Base-by-base conservation (phyloP, 2,797 vertebrate genomes). In the Sarcophilus harrisii region DNA sequence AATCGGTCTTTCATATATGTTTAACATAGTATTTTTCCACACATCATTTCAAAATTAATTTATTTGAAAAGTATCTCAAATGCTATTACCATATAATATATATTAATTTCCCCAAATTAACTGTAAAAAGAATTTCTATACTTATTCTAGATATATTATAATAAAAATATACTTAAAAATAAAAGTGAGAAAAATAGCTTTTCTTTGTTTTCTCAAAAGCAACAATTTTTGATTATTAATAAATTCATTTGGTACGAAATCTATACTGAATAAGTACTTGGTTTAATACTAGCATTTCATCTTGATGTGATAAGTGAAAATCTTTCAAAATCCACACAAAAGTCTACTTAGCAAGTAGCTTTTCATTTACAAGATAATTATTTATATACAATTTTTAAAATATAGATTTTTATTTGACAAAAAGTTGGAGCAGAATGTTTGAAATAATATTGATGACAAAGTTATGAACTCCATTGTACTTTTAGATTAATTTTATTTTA, bases 351-450 rank as follows among this genome's bases (percentile, higher is more conserved):
- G 90, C 27, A 91, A 94, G 32, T 59, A n/a, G 93, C 81, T 95
- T 95, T 95, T 90, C 90, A 58, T 94, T 94, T 92, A 95, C 54
- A 66, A 24, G 18, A 81, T 92, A 18, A 81, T 92, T 90, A 52
- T 59, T 54, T 90, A 95, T 14, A 92, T 45, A 91, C 52, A 91
- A 27, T 58, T 58, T 96, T 28, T 91, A 96, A 49, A 57, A 9
- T 45, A 32, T 52, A 59, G 55, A n/a, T 94, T 91, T 95, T 94
- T 91, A 87, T 92, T 57, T 90, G 1, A 27, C 0, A 81, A 45
- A 24, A 58, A 62, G 27, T 45, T 28, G 73, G 54, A 18, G 5
- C 30, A 95, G 90, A 81, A 14, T 45, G 16, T 38, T 73, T 73
- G 6, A 10, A 18, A 73, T 3, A 38, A 21, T 81, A 45, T 81